These are phyloP conservation scores for Channa striata DNA, from an alignment of 2,797 vertebrate species.

Conservation along the genomic window DNA sequence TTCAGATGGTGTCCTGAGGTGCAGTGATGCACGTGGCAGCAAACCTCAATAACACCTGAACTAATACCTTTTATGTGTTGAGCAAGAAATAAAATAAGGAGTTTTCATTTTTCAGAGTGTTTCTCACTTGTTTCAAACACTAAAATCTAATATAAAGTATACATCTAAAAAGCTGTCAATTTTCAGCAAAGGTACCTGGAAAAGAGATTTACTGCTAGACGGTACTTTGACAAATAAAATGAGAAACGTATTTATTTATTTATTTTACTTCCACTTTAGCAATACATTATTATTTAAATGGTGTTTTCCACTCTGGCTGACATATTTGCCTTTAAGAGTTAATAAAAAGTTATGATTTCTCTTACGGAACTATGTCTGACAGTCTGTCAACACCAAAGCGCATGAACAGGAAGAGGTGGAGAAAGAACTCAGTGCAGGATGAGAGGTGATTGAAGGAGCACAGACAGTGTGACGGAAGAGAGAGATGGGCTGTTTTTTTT, in stretches of 20 bases:
- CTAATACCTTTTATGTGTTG: background rate
- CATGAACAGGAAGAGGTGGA: slow-evolving; percentile 36
- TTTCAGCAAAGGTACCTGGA: background rate
- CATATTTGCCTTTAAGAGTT: slow-evolving; percentile 14
- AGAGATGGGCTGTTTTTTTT: slow-evolving; percentile 17
- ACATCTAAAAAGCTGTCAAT: background rate
- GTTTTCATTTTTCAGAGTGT: too few species aligned
- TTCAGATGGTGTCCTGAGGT: background rate
- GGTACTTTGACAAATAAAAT: background rate
- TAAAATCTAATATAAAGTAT: background rate
- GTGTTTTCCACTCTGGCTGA: background rate
- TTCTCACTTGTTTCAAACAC: background rate
- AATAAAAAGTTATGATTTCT: slow-evolving; percentile 37
- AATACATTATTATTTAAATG: background rate
- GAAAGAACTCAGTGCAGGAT: slow-evolving; percentile 35
- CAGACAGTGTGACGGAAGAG: slow-evolving; percentile 39
- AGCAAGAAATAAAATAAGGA: too few species aligned
- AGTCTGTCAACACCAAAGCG: slow-evolving; percentile 45
- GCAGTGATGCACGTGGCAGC: background rate
- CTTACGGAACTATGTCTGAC: slow-evolving; percentile 51
- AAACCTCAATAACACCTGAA: background rate
- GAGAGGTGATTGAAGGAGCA: slow-evolving; percentile 60
- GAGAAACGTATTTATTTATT: too few species aligned
- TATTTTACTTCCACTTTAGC: background rate
- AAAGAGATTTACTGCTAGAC: background rate